Percentiles rank a stretch among this genome's conserved stretches.
These are phyloP conservation scores for Meteorus cinctellus DNA, from an alignment of 2,888 invertebrate genomes.

Conservation along the genomic window DNA sequence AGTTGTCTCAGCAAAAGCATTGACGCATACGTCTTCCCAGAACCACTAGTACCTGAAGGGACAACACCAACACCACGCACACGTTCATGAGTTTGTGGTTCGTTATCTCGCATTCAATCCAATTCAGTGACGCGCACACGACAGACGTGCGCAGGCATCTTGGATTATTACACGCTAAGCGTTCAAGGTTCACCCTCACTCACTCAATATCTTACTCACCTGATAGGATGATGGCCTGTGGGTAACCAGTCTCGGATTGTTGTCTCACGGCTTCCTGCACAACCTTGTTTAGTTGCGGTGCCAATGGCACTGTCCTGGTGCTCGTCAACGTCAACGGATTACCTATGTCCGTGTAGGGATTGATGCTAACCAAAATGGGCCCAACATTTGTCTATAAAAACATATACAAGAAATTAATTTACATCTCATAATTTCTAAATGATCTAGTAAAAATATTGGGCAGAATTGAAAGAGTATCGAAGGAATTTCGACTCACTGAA, in stretches of 20 bases:
- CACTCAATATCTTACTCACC: constrained; percentile 74
- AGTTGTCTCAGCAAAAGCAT: constrained; percentile 92
- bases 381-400: constrained; percentile 89
- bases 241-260: constrained; percentile 95
- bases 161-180: constrained; percentile 17
- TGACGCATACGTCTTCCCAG: constrained; percentile 94
- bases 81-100: constrained; percentile 21
- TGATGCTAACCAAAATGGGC: constrained; percentile 91
- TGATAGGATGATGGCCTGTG: constrained; percentile 94
- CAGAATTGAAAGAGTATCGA: too few species aligned
- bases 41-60: constrained; percentile 87
- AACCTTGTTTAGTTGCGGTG: constrained; percentile 89
- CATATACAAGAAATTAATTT: background rate
- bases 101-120: constrained; percentile 32
- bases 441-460: too few species aligned
- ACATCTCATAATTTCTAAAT: background rate
- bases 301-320: constrained; percentile 82
- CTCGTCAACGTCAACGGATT: constrained; percentile 91
- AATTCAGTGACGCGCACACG: constrained; percentile 21
- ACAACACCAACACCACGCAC: background rate
- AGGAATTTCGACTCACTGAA: too few species aligned
- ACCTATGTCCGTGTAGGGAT: constrained; percentile 90
- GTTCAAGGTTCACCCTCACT: constrained; percentile 40
- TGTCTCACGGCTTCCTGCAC: constrained; percentile 94
- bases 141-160: constrained; percentile 27